Evolutionary conservation across 2,888 invertebrate genomes (phyloP).

Genomic region (Notodonta ziczac): DNA sequence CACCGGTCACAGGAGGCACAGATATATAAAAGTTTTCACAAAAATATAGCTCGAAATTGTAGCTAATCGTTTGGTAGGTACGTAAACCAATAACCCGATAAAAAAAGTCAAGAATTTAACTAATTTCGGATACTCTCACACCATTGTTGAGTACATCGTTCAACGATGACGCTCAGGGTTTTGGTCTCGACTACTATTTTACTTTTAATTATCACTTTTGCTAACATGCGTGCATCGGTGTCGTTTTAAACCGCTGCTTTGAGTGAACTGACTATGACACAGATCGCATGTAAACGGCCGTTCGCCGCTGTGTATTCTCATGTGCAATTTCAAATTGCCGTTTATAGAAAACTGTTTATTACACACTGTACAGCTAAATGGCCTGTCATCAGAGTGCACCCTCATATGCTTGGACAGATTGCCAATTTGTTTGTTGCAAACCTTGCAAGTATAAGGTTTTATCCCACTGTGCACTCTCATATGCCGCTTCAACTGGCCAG

Average conservation of each 20-base stretch:
- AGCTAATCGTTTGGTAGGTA: no score
- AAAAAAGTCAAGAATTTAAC: no score
- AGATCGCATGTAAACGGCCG: conserved; percentile 54
- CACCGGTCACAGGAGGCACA: no score
- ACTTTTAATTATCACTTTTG: conserved; percentile 20
- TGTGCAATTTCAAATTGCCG: conserved; percentile 62
- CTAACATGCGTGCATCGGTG: conserved; percentile 53
- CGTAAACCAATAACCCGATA: no score
- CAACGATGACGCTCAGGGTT: no score
- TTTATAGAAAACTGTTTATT: conserved; percentile 63
- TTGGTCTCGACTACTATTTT: no score
- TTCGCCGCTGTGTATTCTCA: conserved; percentile 56
- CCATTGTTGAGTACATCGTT: no score
- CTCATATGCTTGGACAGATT: conserved; percentile 74
- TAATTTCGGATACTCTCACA: no score
- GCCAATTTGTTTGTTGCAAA: conserved; percentile 75
- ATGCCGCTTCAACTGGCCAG: conserved; percentile 70
- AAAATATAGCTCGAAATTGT: no score
- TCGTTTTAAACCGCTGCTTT: conserved; percentile 57
- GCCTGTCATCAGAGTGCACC: conserved; percentile 62
- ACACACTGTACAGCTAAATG: conserved; percentile 58
- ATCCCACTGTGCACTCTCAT: conserved; percentile 68
- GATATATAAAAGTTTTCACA: no score
- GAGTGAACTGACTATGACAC: conserved; percentile 56
- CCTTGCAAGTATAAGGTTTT: conserved; percentile 72